Evolutionary conservation across 2,797 vertebrate genomes (phyloP).

Genomic region (Eulemur albifrons): DNA sequence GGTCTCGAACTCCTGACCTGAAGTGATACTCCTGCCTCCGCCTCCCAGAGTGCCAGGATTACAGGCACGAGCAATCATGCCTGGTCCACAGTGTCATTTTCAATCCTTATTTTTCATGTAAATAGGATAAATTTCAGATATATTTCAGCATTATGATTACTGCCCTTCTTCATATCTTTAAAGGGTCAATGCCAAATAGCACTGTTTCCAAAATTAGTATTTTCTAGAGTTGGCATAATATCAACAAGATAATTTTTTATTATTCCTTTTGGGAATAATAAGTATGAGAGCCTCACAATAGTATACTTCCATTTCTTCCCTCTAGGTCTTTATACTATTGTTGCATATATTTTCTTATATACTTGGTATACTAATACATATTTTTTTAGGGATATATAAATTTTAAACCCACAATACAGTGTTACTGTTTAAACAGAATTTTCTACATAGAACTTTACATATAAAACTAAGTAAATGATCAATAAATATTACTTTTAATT

Average conservation of each 20-base stretch:
- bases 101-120: slow-evolving; percentile 24
- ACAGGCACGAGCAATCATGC: too few species aligned
- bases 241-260: not conserved
- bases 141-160: slow-evolving; percentile 22
- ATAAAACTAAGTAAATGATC: not conserved
- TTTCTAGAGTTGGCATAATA: not conserved
- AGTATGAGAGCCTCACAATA: not conserved
- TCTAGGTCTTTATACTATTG: not conserved
- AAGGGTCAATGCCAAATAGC: not conserved
- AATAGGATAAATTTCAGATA: slow-evolving; percentile 27
- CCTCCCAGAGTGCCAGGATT: too few species aligned
- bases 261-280: not conserved
- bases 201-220: slow-evolving; percentile 9
- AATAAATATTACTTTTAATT: not conserved
- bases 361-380: not conserved
- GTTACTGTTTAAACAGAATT: not conserved
- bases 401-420: not conserved
- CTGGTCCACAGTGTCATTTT: not conserved
- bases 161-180: not conserved
- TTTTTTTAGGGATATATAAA: not conserved
- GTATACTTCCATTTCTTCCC: not conserved
- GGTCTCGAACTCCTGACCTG: too few species aligned
- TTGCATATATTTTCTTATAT: not conserved
- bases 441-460: slow-evolving; percentile 18
- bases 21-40: too few species aligned